Conservation (phyloP, 2,888 invertebrate genomes). For the Heliconius sara region DNA sequence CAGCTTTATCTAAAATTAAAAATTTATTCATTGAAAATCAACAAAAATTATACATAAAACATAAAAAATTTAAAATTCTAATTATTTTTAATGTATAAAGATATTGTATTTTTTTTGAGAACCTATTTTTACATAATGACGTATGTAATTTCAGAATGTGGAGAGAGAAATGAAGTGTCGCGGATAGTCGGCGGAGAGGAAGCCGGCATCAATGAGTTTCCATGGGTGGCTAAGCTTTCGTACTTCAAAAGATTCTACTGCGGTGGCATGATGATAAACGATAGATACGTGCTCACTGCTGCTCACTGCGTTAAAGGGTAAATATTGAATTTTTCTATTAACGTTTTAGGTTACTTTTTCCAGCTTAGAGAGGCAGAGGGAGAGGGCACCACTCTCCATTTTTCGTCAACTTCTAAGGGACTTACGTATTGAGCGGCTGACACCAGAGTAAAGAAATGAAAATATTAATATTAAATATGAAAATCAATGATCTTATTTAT, state of each 20-base stretch:
- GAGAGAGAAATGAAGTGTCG: slow-evolving; percentile 91
- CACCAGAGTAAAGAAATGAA: too few relatives aligned
- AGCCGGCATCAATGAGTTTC: slow-evolving; percentile 91
- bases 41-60: not conserved
- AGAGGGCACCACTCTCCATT: too few relatives aligned
- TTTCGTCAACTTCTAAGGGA: too few relatives aligned
- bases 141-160: slow-evolving; percentile 86
- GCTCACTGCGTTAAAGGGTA: slow-evolving; percentile 96
- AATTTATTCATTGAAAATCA: not conserved
- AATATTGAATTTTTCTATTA: slow-evolving; percentile 3
- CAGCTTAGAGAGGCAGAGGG: too few relatives aligned
- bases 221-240: slow-evolving; percentile 94
- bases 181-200: slow-evolving; percentile 93
- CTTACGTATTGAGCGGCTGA: too few relatives aligned
- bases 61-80: not conserved
- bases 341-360: too few relatives aligned
- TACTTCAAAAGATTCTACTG: slow-evolving; percentile 96
- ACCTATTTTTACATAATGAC: not conserved
- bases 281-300: slow-evolving; percentile 93
- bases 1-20: not conserved
- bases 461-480: too few relatives aligned
- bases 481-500: too few relatives aligned
- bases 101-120: not conserved
- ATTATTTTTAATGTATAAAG: not conserved
- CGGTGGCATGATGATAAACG: slow-evolving; percentile 94